Evolutionary conservation across 2,888 invertebrate genomes (phyloP).

Genomic region (Synanthedon vespiformis): DNA sequence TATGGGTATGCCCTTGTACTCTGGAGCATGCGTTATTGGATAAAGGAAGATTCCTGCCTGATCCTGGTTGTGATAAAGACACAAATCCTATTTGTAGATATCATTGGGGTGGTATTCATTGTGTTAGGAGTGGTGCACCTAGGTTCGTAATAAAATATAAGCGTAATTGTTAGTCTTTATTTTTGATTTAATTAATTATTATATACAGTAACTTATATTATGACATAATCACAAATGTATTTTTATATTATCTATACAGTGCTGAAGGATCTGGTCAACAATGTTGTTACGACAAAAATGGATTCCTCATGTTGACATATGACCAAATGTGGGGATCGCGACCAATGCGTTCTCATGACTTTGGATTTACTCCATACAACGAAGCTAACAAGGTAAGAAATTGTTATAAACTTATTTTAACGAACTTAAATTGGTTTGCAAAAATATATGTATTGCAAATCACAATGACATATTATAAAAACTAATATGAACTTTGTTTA

Average conservation of each 20-base stretch:
- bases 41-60: conserved; percentile 92
- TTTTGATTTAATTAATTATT: background rate
- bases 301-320: conserved; percentile 91
- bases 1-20: conserved; percentile 91
- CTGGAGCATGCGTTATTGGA: conserved; percentile 91
- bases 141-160: conserved; percentile 73
- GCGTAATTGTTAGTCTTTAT: background rate
- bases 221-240: no score
- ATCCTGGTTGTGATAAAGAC: conserved; percentile 91
- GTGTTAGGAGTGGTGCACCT: conserved; percentile 90
- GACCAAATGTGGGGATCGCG: conserved; percentile 96
- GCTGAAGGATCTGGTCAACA: conserved; percentile 94
- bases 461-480: no score
- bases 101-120: conserved; percentile 91
- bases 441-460: no score
- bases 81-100: conserved; percentile 89
- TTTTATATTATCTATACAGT: conserved; percentile 43
- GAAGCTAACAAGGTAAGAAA: conserved; percentile 86
- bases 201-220: background rate
- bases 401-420: no score
- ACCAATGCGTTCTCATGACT: conserved; percentile 87
- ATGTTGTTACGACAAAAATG: conserved; percentile 96
- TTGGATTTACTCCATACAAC: conserved; percentile 93
- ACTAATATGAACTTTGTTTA: conserved; percentile 10
- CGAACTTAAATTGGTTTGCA: no score